Base-by-base conservation (phyloP, 2,113 vertebrate genomes). In the Gavia stellata region DNA sequence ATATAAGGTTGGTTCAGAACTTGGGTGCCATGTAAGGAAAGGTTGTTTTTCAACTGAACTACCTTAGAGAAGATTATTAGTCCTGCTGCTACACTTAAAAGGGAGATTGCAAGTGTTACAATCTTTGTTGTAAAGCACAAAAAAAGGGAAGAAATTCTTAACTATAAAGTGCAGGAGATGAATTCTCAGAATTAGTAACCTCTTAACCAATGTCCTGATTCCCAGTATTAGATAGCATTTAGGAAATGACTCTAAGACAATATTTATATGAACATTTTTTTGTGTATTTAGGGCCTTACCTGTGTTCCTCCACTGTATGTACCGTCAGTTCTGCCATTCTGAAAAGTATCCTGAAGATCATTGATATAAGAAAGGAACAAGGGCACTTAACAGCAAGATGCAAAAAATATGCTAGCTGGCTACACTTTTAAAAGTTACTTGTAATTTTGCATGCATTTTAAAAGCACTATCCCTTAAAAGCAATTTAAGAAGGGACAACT, bases 121-220 rank as follows among this genome's bases (percentile, higher is more conserved):
- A 8, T 70, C 55, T 92, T 66, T 92, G 38, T 49, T 56, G 42
- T 73, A 78, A 91, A 77, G 84, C 58, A 92, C 75, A 62, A 88
- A 91, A 96, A 58, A 95, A 96, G 77, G 96, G 96, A 97, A 97
- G 63, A 98, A 86, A 91, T 92, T 90, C 96, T 97, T 91, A 92
- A 94, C 56, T 86, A 88, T 85, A 95, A 97, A 96, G 89, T 67
- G 42, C 88, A 95, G 96, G 88, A 97, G 82, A 97, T 81, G 65
- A 94, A 96, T 98, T 98, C 98, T 97, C 74, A 97, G 98, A 98
- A 97, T 79, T 73, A 61, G 38, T 68, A 87, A 40, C 88, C 86
- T 92, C 92, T 96, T 96, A 96, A 97, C 85, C 83, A 72, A 89
- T 95, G 94, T 91, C 80, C 82, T 78, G 66, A 91, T 91, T 95